Base-by-base conservation (phyloP, 2,888 invertebrate species). In the Myopa testacea region DNA sequence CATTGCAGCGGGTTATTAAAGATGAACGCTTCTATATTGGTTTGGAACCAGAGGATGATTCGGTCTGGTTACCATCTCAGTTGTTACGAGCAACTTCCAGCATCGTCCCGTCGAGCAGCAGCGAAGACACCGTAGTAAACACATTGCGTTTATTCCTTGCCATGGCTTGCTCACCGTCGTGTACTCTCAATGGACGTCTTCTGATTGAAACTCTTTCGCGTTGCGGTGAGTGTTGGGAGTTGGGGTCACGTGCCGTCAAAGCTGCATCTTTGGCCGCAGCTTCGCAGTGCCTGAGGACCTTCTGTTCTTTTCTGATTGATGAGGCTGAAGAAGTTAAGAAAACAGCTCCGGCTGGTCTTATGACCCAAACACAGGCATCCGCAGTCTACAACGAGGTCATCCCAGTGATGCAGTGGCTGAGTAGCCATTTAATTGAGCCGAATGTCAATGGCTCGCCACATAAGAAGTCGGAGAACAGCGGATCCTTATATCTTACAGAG, bases 1-100 rank as follows among this genome's bases (percentile, higher is more conserved):
- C 63, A 37, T 75, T 50, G 38, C 88, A 97, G 97, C 94, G 95
- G 92, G 93, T 98, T 84, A 92, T 98, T 40, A 93, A 96, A 81
- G 98, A 98, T 90, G 96, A 97, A 87, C 92, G 97, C 78, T 97
- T 98, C 87, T 96, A 97, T 87, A 93, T 96, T 26, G 95, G 95
- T 38, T 93, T 95, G 81, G 97, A 97, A 87, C 95, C 95, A 0
- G 97, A 97, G 89, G 95, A 96, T 87, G 97, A 97, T 89, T 96
- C 96, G 0, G 91, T 96, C 68, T 97, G 97, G 97, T 91, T 98
- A 86, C 97, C 98, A 6, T 95, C 96, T 3, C 98, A 98, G 89
- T 91, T 98, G 77, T 91, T 98, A 58, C 93, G 95, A 81, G 94
- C 97, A 2, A 95, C 98, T 75, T 93, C 95, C 62, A 86, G 89